Percentiles rank a stretch among this genome's conserved stretches.
Evolutionary conservation across 2,113 vertebrate species (phyloP).

Genomic region (Entomyzon cyanotis): DNA sequence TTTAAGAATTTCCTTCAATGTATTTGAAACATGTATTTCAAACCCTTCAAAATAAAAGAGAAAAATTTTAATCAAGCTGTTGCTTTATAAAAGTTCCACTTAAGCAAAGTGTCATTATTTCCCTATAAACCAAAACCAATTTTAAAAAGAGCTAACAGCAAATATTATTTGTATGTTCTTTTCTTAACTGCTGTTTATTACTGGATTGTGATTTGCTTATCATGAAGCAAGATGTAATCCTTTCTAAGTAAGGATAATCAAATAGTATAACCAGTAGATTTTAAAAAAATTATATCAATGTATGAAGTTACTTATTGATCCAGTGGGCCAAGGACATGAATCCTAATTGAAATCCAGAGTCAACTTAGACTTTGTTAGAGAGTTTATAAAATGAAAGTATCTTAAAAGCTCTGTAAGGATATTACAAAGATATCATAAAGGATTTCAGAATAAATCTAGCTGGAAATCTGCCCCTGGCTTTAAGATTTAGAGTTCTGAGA

Average conservation of each 20-base stretch:
- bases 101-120: not conserved
- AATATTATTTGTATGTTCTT: not conserved
- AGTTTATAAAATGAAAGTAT: not conserved
- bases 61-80: slow-evolving; percentile 1
- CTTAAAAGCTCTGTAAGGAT: not conserved
- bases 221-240: not conserved
- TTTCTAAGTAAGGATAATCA: not conserved
- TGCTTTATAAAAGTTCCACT: not conserved
- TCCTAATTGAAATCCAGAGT: not conserved
- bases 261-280: not conserved
- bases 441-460: not conserved
- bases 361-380: not conserved
- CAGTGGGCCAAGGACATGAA: not conserved
- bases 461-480: slow-evolving; percentile 48
- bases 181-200: not conserved
- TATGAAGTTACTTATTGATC: not conserved
- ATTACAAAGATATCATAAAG: not conserved
- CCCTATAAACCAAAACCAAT: not conserved
- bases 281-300: not conserved
- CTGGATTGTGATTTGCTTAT: not conserved
- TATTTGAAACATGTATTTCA: not conserved
- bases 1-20: not conserved
- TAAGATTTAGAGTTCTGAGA: slow-evolving; percentile 48
- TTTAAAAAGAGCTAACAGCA: not conserved
- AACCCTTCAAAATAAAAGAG: slow-evolving; percentile 15